Evolutionary conservation across 2,888 invertebrate species (phyloP).

Genomic region (Leptopilina drosophilae): DNA sequence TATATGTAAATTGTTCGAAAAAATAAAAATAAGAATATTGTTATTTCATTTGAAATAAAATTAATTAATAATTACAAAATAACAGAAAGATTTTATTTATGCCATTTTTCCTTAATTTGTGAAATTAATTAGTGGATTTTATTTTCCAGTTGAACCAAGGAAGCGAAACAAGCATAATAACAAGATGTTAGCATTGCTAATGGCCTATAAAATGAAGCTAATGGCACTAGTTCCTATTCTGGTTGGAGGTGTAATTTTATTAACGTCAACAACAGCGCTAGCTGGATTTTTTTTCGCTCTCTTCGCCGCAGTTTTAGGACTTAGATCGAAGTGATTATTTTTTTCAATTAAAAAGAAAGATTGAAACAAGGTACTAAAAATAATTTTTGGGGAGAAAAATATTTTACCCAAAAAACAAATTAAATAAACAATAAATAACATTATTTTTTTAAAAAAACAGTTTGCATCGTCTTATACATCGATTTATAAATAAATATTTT

Average conservation of each 20-base stretch:
- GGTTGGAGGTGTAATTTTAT: constrained; percentile 83
- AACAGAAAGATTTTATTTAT: too few species aligned
- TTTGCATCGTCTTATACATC: constrained; percentile 53
- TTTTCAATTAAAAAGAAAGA: constrained; percentile 28
- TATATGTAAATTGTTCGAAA: too few species aligned
- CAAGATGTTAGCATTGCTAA: constrained; percentile 84
- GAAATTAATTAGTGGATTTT: neutral
- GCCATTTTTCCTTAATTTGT: too few species aligned
- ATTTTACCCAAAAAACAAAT: constrained; percentile 21
- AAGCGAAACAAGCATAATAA: constrained; percentile 69
- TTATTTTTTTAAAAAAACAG: constrained; percentile 55
- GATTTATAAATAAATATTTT: constrained; percentile 53
- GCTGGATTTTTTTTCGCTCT: constrained; percentile 93
- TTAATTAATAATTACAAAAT: too few species aligned
- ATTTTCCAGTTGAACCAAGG: constrained; percentile 23
- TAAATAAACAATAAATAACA: constrained; percentile 50
- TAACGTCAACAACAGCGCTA: constrained; percentile 88
- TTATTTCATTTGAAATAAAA: too few species aligned
- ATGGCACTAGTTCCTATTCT: constrained; percentile 87
- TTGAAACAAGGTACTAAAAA: constrained; percentile 39
- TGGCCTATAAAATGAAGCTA: constrained; percentile 91
- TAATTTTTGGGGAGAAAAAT: neutral
- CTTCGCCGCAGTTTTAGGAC: constrained; percentile 89
- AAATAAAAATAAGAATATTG: too few species aligned
- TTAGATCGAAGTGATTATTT: constrained; percentile 75